A percentile compares a stretch with the other conserved stretches of the same genome.
phyloP scores from a whole-genome alignment of 1,140 invertebrate species.

The Drosophila funebris region DNA sequence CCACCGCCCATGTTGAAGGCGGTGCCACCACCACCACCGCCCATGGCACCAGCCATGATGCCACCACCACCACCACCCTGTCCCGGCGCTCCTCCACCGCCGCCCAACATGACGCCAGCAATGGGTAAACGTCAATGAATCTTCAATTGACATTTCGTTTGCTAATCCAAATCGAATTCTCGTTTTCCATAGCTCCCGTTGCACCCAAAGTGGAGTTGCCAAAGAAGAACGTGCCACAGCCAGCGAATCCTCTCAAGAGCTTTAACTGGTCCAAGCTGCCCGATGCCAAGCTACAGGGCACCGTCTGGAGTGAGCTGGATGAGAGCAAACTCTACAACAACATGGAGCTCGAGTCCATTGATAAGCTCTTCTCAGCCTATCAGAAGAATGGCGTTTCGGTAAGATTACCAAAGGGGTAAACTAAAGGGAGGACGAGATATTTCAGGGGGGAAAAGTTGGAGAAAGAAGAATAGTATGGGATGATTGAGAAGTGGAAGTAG shows the following conservation, averaged over 20 bases:
- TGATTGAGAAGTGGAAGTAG: no score
- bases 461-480: no score
- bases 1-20: conserved; percentile 86
- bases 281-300: conserved; percentile 93
- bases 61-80: conserved; percentile 84
- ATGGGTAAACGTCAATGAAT: no score
- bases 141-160: no score
- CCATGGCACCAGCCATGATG: conserved; percentile 84
- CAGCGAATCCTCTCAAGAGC: conserved; percentile 96
- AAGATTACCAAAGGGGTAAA: no score
- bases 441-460: no score
- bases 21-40: conserved; percentile 84
- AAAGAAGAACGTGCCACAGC: conserved; percentile 93
- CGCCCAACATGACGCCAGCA: conserved; percentile 83
- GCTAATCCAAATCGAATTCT: no score
- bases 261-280: conserved; percentile 99
- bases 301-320: conserved; percentile 97
- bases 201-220: conserved; percentile 85
- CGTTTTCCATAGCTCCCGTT: conserved; percentile 85
- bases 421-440: no score
- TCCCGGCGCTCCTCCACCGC: conserved; percentile 84
- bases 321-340: conserved; percentile 96
- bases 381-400: conserved; percentile 94
- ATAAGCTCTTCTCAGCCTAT: conserved; percentile 97
- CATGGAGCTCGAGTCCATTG: conserved; percentile 96